Percentiles rank a stretch among this genome's conserved stretches.
Evolutionary conservation across 1,140 invertebrate species (phyloP).

Genomic region (Apis dorsata): DNA sequence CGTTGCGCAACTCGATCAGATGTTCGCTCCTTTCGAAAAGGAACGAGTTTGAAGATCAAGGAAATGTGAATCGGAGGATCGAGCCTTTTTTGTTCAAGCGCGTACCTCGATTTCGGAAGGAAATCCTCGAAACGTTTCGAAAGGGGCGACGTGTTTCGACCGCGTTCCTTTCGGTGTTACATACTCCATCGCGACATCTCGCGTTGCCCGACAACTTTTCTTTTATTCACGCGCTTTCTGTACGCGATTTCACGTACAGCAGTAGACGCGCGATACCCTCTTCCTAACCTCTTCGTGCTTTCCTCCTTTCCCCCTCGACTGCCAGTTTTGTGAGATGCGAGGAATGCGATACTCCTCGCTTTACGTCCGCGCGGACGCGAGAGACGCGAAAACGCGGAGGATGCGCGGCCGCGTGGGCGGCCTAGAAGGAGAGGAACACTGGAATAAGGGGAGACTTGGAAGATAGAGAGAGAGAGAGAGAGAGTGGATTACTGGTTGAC

Average conservation of each 20-base stretch:
- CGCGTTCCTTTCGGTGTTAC: neutral
- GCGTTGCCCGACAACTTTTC: constrained; percentile 40
- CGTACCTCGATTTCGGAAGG: neutral
- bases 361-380: constrained; percentile 35
- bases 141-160: neutral
- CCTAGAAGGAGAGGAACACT: neutral
- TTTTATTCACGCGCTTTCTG: constrained; percentile 66
- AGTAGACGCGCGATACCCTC: neutral
- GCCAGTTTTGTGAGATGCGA: constrained; percentile 35
- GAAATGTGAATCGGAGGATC: neutral
- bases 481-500: constrained; percentile 12
- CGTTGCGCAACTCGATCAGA: neutral
- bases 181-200: neutral
- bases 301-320: neutral
- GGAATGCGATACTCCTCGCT: constrained; percentile 49
- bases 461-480: neutral
- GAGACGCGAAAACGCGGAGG: constrained; percentile 37
- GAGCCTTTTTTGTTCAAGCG: too few species aligned
- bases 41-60: neutral
- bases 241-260: constrained; percentile 31
- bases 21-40: too few species aligned
- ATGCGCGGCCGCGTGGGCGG: constrained; percentile 29
- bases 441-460: neutral
- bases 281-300: neutral
- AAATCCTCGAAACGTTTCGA: neutral